Evolutionary conservation across 2,888 invertebrate genomes (phyloP).

Genomic region (Andrena hattorfiana): DNA sequence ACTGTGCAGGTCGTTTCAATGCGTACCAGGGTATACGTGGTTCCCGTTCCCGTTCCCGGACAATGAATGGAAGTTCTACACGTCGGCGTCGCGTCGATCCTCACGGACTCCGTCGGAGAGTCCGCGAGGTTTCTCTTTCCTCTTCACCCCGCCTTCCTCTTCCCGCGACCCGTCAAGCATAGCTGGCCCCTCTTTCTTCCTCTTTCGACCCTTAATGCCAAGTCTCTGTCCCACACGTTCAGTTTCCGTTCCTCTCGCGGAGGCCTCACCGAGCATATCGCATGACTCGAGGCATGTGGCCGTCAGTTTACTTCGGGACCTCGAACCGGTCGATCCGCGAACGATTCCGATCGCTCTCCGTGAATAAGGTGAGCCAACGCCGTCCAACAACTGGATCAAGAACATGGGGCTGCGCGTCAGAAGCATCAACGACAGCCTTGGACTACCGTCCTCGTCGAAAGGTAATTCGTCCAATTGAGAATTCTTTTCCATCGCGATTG

Average conservation of each 20-base stretch:
- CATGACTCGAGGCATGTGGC: conserved; percentile 69
- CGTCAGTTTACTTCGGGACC: conserved; percentile 76
- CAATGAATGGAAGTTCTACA: conserved; percentile 72
- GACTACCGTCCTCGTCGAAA: conserved; percentile 26
- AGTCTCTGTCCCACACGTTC: conserved; percentile 32
- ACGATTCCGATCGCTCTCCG: conserved; percentile 19
- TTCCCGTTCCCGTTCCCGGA: conserved; percentile 59
- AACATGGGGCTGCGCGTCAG: conserved; percentile 48
- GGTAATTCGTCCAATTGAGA: conserved; percentile 41
- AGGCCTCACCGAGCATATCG: conserved; percentile 61
- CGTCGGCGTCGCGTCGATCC: conserved; percentile 43
- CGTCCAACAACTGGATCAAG: neutral
- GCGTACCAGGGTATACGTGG: conserved; percentile 70
- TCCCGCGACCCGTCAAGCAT: conserved; percentile 31
- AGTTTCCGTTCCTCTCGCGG: conserved; percentile 53
- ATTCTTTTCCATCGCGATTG: neutral
- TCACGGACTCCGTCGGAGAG: conserved; percentile 55
- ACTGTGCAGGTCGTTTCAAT: conserved; percentile 62
- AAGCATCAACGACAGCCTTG: conserved; percentile 37
- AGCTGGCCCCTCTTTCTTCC: conserved; percentile 47
- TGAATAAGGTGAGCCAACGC: conserved; percentile 1
- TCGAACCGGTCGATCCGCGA: conserved; percentile 68
- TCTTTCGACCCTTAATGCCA: conserved; percentile 5
- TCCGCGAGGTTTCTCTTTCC: conserved; percentile 64
- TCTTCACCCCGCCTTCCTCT: conserved; percentile 31